Evolutionary conservation across 2,113 vertebrate genomes (phyloP).

Genomic region (Nothoprocta pentlandii): DNA sequence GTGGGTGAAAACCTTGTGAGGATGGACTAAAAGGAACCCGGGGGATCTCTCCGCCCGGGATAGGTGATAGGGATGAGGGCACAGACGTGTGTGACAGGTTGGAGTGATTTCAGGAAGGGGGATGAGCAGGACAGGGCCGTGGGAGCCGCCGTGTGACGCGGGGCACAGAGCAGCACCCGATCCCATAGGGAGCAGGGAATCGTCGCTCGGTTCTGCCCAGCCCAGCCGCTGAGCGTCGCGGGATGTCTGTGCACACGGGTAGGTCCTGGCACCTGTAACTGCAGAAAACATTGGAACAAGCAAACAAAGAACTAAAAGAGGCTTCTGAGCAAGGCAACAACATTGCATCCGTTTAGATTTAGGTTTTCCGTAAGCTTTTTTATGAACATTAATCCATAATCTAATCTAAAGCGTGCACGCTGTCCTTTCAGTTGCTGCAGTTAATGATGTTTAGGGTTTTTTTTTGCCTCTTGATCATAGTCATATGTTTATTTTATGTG

Average conservation of each 20-base stretch:
- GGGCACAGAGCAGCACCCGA: neutral
- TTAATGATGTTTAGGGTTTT: slow-evolving; percentile 19
- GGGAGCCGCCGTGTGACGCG: neutral
- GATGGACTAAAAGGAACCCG: neutral
- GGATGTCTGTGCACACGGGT: too few relatives aligned
- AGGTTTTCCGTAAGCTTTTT: neutral
- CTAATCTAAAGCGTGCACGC: neutral
- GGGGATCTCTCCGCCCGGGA: neutral
- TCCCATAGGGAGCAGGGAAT: neutral
- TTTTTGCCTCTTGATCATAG: slow-evolving; percentile 4
- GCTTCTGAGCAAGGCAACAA: neutral
- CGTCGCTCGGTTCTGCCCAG: too few relatives aligned
- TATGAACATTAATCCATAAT: neutral
- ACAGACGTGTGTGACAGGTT: neutral
- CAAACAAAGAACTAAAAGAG: too few relatives aligned
- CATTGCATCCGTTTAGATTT: neutral
- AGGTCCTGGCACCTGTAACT: neutral
- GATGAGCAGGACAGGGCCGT: neutral
- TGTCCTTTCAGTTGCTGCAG: neutral
- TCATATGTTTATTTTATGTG: slow-evolving; percentile 29
- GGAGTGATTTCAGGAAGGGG: neutral
- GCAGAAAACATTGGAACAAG: too few relatives aligned
- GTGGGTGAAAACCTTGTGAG: neutral
- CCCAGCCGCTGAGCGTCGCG: too few relatives aligned
- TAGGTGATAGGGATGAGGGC: neutral